These are phyloP conservation scores for Tachycineta bicolor DNA, from an alignment of 2,113 vertebrate species.

Conservation along the genomic window DNA sequence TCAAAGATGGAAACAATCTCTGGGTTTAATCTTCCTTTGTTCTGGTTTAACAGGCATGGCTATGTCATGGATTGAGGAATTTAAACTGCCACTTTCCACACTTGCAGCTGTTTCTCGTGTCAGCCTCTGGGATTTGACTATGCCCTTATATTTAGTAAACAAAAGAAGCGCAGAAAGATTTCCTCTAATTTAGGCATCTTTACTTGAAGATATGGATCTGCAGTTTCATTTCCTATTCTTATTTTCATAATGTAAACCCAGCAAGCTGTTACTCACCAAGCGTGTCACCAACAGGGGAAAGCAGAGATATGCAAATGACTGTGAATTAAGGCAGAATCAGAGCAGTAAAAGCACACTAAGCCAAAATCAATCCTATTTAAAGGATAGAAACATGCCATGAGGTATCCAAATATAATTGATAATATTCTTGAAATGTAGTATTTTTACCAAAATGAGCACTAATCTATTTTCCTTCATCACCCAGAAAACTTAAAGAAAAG, in stretches of 20 bases:
- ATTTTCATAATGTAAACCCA: conserved; percentile 29
- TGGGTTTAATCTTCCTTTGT: background rate
- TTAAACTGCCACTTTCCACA: background rate
- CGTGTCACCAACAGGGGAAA: background rate
- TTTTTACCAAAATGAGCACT: background rate
- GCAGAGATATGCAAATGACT: conserved; percentile 14
- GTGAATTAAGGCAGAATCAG: conserved; percentile 31
- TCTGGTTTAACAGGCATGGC: background rate
- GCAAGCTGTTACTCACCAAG: conserved; percentile 37
- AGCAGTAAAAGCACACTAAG: conserved; percentile 2
- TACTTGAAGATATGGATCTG: background rate
- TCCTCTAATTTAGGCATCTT: conserved; percentile 14
- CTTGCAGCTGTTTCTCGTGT: background rate
- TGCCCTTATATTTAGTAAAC: background rate
- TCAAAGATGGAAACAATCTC: background rate
- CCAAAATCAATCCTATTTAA: conserved; percentile 30
- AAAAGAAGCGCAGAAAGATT: conserved; percentile 21
- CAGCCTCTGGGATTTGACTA: background rate
- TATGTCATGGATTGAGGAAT: background rate
- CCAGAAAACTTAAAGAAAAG: conserved; percentile 14
- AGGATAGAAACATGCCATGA: background rate
- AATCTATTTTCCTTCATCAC: background rate
- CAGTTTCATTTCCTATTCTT: conserved; percentile 29
- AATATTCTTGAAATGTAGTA: conserved; percentile 23
- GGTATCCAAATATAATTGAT: conserved; percentile 7